Base-by-base conservation (phyloP, 1,140 invertebrate species). In the Brachionus paranguensis region DNA sequence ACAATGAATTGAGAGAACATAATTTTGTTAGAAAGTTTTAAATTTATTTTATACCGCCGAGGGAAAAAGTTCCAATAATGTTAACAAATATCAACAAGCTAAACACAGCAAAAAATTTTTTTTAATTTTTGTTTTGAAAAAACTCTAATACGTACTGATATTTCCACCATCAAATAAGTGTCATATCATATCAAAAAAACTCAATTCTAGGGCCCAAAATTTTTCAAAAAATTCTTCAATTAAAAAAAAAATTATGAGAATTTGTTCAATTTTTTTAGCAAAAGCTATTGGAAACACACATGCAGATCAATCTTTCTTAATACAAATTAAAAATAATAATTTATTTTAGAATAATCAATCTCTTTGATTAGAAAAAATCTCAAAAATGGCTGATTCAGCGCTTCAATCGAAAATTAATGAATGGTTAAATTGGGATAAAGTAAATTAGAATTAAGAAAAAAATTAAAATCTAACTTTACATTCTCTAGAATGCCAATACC, bases 391-490 rank as follows among this genome's bases (percentile, higher is more conserved):
- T 37, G 53, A 81, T 50, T 8, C 41, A 27, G 11, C 12, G 5
- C 53, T 81, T 14, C 29, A 64, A 45, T 27, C 29, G 4, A 81
- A 81, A 81, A 81, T 81, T 24, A 33, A 43, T 11, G 53, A 81
- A 17, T 81, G 78, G 78, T 27, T 81, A 24, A 41, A 41, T 37
- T 81, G 78, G 78, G 78, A 81, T 17, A 81, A 47, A 64, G 78
- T 81, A 64, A 20, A 20, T 37, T 20, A 20, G 11, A 45, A 72
- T 17, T 20, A 17, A 8, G n/a, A 72, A 72, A 37, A 41, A 72
- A 7, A 37, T 43, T 41, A 20, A 20, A 43, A 20, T 43, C 17
- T 17, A 43, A 20, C 17, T 43, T 72, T 7, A 20, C 24, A 11
- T 64, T 20, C 3, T 64, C 43, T 33, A 81, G 78, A 81, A 81